These are phyloP conservation scores for Hycleus cichorii DNA, from an alignment of 1,140 invertebrate species.

Conservation along the genomic window DNA sequence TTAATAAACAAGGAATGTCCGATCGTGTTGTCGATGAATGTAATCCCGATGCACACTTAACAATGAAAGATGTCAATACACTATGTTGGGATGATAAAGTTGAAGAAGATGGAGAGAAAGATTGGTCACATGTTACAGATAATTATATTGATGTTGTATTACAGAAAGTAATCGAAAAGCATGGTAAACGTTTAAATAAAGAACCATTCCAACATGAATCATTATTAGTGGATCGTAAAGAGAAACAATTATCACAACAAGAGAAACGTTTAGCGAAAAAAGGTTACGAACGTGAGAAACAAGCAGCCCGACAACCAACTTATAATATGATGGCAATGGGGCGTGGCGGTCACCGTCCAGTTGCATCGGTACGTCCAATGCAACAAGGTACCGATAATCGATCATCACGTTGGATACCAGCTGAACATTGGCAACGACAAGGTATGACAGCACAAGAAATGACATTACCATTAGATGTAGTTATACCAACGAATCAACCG, in stretches of 20 bases:
- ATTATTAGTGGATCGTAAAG: constrained; percentile 88
- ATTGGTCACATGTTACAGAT: constrained; percentile 60
- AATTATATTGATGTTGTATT: constrained; percentile 77
- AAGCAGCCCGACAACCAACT: constrained; percentile 62
- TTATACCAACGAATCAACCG: constrained; percentile 85
- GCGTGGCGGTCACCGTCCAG: constrained; percentile 48
- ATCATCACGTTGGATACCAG: constrained; percentile 62
- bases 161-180: constrained; percentile 56
- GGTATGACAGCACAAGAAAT: constrained; percentile 93
- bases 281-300: constrained; percentile 91
- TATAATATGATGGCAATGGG: constrained; percentile 49
- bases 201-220: constrained; percentile 97
- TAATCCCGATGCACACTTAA: constrained; percentile 92
- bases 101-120: constrained; percentile 65
- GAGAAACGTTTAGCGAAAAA: constrained; percentile 90
- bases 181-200: constrained; percentile 68
- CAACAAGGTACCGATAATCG: constrained; percentile 30
- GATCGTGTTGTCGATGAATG: constrained; percentile 97
- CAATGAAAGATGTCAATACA: constrained; percentile 89
- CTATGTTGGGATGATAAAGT: constrained; percentile 84
- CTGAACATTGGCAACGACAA: constrained; percentile 81
- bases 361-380: constrained; percentile 51
- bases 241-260: constrained; percentile 88
- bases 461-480: constrained; percentile 85
- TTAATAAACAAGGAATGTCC: constrained; percentile 94